A percentile compares a stretch with the other conserved stretches of the same genome.
These are phyloP conservation scores for Engystomops pustulosus DNA, from an alignment of 2,113 vertebrate species.

Conservation along the genomic window DNA sequence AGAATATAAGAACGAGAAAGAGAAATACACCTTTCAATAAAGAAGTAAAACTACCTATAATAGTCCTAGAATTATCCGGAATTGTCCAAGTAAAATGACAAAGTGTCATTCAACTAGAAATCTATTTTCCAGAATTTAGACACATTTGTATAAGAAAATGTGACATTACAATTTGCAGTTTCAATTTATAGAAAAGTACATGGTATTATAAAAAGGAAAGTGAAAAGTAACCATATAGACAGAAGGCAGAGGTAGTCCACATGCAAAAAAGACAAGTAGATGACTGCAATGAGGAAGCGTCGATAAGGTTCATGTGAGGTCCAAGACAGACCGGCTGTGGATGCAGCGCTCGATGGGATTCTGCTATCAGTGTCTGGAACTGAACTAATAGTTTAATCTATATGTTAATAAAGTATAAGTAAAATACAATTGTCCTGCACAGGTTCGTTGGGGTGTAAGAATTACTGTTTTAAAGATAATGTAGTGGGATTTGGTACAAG, in stretches of 20 bases:
- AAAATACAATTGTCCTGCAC: background rate
- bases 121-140: background rate
- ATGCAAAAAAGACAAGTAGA: constrained; percentile 32
- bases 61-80: background rate
- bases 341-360: background rate
- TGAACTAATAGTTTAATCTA: background rate
- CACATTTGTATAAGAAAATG: background rate
- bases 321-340: background rate
- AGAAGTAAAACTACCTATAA: background rate
- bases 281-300: background rate
- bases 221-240: background rate
- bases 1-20: no score
- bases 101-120: background rate
- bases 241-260: background rate
- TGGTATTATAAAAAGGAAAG: background rate
- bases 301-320: background rate
- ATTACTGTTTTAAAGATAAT: background rate
- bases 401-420: background rate
- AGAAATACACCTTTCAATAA: background rate
- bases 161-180: background rate
- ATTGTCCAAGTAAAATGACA: background rate
- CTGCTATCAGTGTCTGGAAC: background rate
- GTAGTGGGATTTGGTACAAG: background rate
- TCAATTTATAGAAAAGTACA: background rate
- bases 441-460: background rate